Base-by-base conservation (phyloP, 2,113 vertebrate genomes). In the Rhynchopsitta pachyrhyncha region DNA sequence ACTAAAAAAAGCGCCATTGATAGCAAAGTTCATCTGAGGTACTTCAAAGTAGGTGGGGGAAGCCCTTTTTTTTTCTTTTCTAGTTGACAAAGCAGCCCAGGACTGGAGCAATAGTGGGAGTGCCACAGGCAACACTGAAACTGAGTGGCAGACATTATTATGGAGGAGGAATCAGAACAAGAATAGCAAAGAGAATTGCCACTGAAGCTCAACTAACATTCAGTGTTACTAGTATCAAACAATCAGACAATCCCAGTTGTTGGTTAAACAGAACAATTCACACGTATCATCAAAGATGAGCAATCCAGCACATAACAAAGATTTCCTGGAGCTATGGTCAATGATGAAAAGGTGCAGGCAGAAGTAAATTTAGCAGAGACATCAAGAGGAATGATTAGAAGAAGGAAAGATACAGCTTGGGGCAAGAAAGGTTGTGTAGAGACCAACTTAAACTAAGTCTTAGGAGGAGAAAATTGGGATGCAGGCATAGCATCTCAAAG, bases 21-120 rank as follows among this genome's bases (percentile, higher is more conserved):
- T 89, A 76, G 74, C 60, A 53, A 89, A 96, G 92, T 93, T 96
- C 95, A 91, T 69, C 47, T 2, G 17, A 91, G 86, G 86, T 79
- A 64, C 86, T 70, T 88, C 63, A 82, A 94, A 93, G 88, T 91
- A 90, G 92, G 82, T 92, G 80, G 90, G 88, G 93, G 41, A 96
- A 95, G 47, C 70, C 75, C 68, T 93, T 92, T 64, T 93, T 93
- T 85, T 71, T 42, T 28, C 9, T 90, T 76, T 67, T 81, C 71
- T 63, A 19, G 29, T 59, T 92, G 80, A 41, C 76, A 90, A 75
- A 79, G 92, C 59, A 93, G n/a, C 70, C 37, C n/a, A 29, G 70
- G 28, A 59, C 83, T 82, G 16, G 53, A 86, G 67, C 57, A 85
- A 46, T n/a, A 82, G 53, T 62, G 44, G 83, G 86, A 88, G 62